Evolutionary conservation across 2,888 invertebrate genomes (phyloP).

Genomic region (Helobdella robusta): DNA sequence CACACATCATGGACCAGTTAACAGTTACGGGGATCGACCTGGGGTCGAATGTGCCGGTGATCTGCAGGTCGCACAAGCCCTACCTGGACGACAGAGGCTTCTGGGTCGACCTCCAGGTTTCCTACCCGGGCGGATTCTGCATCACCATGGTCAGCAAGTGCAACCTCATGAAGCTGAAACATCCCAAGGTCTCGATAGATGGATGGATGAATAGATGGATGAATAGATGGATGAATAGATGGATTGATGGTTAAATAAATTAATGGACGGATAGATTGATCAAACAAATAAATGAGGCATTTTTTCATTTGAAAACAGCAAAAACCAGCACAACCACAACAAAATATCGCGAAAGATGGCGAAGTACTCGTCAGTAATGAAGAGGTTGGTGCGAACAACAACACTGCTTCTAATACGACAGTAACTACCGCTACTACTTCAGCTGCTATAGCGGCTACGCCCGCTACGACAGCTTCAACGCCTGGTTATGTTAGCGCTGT

Average conservation of each 20-base stretch:
- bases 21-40: constrained; percentile 66
- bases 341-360: too few relatives aligned
- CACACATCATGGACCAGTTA: constrained; percentile 77
- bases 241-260: too few relatives aligned
- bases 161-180: constrained; percentile 63
- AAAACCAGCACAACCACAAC: too few relatives aligned
- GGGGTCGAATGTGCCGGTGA: constrained; percentile 52
- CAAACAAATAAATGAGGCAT: too few relatives aligned
- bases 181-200: background rate
- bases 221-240: too few relatives aligned
- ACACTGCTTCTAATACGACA: background rate
- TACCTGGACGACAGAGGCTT: constrained; percentile 69
- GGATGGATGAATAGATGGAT: background rate
- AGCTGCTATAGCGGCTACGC: background rate
- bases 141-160: constrained; percentile 79
- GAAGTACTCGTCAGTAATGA: too few relatives aligned
- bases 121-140: constrained; percentile 63
- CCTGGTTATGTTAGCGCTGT: background rate
- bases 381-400: background rate
- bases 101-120: constrained; percentile 75
- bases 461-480: background rate
- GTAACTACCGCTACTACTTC: background rate
- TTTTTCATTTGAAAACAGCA: background rate
- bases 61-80: constrained; percentile 53
- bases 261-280: too few relatives aligned